These are phyloP conservation scores for Fregetta grallaria DNA, from an alignment of 2,113 vertebrate species.

Conservation along the genomic window DNA sequence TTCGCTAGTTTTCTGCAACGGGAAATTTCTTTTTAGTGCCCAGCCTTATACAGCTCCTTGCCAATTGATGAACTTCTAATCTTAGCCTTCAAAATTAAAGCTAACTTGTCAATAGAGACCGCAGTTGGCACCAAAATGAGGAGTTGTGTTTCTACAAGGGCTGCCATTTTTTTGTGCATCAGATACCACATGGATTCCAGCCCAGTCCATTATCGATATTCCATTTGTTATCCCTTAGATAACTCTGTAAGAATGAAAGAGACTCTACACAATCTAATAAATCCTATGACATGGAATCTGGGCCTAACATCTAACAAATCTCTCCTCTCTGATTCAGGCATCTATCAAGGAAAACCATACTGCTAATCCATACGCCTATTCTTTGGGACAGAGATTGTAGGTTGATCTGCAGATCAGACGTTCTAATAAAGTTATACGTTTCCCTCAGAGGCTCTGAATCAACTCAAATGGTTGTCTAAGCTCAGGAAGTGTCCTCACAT, in stretches of 20 bases:
- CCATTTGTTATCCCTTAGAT: background rate
- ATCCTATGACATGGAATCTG: background rate
- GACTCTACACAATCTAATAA: background rate
- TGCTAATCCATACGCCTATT: background rate
- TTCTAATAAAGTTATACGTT: background rate
- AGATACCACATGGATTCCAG: background rate
- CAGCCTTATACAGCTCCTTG: background rate
- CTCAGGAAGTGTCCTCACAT: background rate
- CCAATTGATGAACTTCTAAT: background rate
- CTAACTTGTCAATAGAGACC: background rate
- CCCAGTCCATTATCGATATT: background rate
- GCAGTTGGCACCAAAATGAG: background rate
- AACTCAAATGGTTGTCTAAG: background rate
- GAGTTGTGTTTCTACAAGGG: background rate
- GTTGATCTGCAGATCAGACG: background rate
- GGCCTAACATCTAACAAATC: background rate
- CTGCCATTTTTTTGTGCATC: background rate
- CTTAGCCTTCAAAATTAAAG: background rate
- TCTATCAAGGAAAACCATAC: background rate
- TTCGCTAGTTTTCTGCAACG: background rate
- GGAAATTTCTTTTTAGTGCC: background rate
- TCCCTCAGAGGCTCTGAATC: background rate
- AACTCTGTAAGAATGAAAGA: background rate
- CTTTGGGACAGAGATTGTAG: background rate
- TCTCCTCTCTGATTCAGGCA: background rate